Evolutionary conservation across 2,888 invertebrate species (phyloP), one percentile per base, ranked within the genome.

Genomic region (Caenorhabditis virilis): DNA sequence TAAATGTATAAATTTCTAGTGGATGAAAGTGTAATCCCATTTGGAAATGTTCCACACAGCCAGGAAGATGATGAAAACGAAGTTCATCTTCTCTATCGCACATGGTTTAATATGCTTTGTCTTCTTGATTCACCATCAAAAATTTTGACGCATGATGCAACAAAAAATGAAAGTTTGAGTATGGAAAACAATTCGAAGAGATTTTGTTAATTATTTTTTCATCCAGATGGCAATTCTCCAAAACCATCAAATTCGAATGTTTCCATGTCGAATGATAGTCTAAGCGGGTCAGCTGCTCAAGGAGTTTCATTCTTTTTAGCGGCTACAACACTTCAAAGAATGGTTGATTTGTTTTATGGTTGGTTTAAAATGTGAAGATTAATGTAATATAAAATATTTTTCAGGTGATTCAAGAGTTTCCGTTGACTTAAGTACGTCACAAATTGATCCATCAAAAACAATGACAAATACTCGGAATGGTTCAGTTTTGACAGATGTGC

Each of bases 341-440:
- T 81, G 72, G 67, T 81, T 50, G 79, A 79, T 55, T 50, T 81
- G 25, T 81, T 81, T 68, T 78, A 77, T 58, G 81, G 79, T 76
- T 33, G 6, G 46, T n/a, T n/a, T n/a, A n/a, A n/a, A n/a, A n/a
- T n/a, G n/a, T n/a, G n/a, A 26, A 16, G 9, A 30, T 13, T n/a
- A 25, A 36, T 22, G 36, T 49, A 18, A 15, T 18, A n/a, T 7
- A 30, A 41, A 46, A 16, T 47, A 47, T 51, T 42, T 49, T 50
- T 45, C 43, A 73, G 74, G 74, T 26, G 76, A 78, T 53, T 58
- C 68, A 13, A 39, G 50, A 39, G 58, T 62, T 25, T 5, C 26
- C 20, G 55, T 58, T 25, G 54, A 64, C 39, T n/a, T 64, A 6
- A n/a, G 58, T 20, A 47, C 52, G 23, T 16, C 35, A 18, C 54